Evolutionary conservation across 30 jellyfish, hydroid and myxozoan species (phyloP), one percentile per base, ranked within the genome.

Genomic region (Clytia hemisphaerica): DNA sequence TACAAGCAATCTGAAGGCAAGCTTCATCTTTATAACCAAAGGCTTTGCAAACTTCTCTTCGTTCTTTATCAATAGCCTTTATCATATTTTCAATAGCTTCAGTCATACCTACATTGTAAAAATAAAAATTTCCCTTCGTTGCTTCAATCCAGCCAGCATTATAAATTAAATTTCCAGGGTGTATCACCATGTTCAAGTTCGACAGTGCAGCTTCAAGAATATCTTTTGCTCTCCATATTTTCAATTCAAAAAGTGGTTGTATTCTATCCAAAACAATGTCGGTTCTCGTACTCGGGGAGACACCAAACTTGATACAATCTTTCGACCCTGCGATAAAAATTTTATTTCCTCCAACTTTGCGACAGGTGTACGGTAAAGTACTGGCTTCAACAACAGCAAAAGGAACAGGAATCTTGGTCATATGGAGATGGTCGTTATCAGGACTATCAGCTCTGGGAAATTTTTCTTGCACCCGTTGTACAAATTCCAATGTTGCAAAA

Each of bases 111-210:
- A 21, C 70, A 4, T n/a, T 57, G 53, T 57, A 57, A 21, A 57
- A 57, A n/a, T 16, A 24, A n/a, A 57, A 57, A 1, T 57, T 31
- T 7, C 70, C 70, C 15, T 57, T 2, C 12, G n/a, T 57, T 12
- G 70, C 51, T 57, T 57, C 70, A 6, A 57, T 21, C 70, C 70
- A 57, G 15, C 70, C 70, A 57, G 70, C 57, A 21, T 57, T 57
- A 21, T 57, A 57, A 7, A 57, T 57, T 24, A n/a, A 6, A 21
- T 22, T 57, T 9, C 44, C 25, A 21, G 70, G 70, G 30, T 57
- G 70, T 1, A 57, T 25, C 6, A 57, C 32, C n/a, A 7, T 5
- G 6, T 24, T 31, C 26, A 57, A 44, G 16, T 57, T 57, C 19
- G 14, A 57, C 4, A 57, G 30, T 1, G 44, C 70, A 57, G 30